Conservation (phyloP, 2,797 vertebrate species). For the Geotrypetes seraphini region DNA sequence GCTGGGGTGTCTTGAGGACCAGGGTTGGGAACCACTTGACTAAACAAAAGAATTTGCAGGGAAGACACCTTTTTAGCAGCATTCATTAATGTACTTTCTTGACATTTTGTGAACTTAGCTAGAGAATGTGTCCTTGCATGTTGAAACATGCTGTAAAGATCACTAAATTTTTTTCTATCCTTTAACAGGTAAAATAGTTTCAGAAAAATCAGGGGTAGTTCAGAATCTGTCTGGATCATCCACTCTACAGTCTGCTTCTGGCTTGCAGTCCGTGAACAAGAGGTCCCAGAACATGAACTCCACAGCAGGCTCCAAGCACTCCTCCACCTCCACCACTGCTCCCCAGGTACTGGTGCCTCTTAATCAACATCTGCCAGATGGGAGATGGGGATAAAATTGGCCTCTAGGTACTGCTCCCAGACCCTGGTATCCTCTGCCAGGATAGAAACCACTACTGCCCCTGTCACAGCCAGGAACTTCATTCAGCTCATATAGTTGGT, state of each 20-base stretch:
- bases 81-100: too few species aligned
- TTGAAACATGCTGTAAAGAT: too few species aligned
- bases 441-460: neutral
- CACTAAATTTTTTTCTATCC: too few species aligned
- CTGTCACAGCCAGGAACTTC: neutral
- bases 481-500: slow-evolving; percentile 4
- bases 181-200: slow-evolving; percentile 8
- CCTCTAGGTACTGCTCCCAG: slow-evolving; percentile 1
- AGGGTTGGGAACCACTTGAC: too few species aligned
- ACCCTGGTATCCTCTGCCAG: neutral
- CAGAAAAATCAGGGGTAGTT: slow-evolving; percentile 6
- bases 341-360: slow-evolving; percentile 13
- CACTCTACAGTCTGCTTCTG: neutral
- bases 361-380: slow-evolving; percentile 2
- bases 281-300: too few species aligned
- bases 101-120: too few species aligned
- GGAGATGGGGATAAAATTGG: neutral
- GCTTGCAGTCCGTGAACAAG: too few species aligned
- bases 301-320: too few species aligned
- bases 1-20: too few species aligned
- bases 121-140: too few species aligned
- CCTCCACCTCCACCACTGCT: neutral
- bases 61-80: too few species aligned
- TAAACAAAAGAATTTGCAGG: too few species aligned
- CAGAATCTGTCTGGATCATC: neutral